Evolutionary conservation across 1,140 invertebrate species (phyloP).

Genomic region (Vanessa tameamea): DNA sequence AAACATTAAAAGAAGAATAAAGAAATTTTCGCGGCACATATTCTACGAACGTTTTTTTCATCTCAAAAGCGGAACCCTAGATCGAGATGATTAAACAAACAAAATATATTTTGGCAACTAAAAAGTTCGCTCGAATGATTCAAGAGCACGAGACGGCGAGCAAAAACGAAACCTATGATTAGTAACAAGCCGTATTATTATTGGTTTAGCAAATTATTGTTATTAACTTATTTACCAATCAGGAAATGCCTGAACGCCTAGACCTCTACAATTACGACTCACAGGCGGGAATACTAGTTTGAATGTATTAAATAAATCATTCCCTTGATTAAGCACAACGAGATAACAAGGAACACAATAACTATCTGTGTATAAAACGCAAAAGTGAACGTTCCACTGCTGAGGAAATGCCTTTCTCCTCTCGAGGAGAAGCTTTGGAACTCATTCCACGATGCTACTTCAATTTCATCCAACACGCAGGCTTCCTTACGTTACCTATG

Average conservation of each 20-base stretch:
- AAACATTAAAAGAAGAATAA: too few relatives aligned
- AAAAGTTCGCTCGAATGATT: conserved; percentile 39
- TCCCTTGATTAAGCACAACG: too few relatives aligned
- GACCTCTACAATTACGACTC: conserved; percentile 7
- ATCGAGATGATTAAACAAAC: conserved; percentile 18
- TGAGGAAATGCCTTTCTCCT: too few relatives aligned
- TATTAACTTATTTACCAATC: conserved; percentile 30
- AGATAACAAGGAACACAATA: too few relatives aligned
- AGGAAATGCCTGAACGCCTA: conserved; percentile 25
- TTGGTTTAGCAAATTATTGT: conserved; percentile 46
- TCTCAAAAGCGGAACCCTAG: conserved; percentile 1
- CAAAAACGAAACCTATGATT: conserved; percentile 47
- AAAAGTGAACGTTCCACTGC: too few relatives aligned
- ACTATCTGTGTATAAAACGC: too few relatives aligned
- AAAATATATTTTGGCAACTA: conserved; percentile 18
- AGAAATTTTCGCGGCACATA: too few relatives aligned
- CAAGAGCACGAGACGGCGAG: conserved; percentile 42
- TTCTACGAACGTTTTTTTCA: not conserved
- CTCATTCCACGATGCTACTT: too few relatives aligned
- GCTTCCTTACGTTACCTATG: too few relatives aligned
- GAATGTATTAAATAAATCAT: not conserved
- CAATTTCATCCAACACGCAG: too few relatives aligned
- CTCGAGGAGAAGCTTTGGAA: too few relatives aligned
- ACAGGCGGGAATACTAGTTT: not conserved
- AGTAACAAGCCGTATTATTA: conserved; percentile 40